Conservation (phyloP, 2,113 vertebrate genomes). For the Rutilus rutilus region DNA sequence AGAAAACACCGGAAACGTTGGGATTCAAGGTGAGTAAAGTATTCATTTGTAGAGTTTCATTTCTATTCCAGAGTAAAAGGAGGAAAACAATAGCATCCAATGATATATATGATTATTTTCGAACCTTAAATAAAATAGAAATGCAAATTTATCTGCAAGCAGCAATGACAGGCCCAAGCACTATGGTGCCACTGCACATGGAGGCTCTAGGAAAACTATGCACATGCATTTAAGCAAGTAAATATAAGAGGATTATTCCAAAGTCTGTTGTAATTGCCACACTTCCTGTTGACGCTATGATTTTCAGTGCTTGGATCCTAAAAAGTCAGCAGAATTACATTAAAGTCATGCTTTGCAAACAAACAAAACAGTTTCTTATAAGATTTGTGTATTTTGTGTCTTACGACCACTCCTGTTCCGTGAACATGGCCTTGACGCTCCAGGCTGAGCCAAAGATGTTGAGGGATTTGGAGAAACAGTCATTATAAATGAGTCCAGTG, state of each 20-base stretch:
- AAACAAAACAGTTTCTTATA: not conserved
- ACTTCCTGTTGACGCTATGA: not conserved
- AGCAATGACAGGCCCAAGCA: not conserved
- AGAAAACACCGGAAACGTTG: conserved; percentile 88
- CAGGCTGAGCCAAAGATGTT: conserved; percentile 96
- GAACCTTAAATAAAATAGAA: not conserved
- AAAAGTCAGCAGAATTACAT: not conserved
- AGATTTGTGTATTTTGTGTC: conserved; percentile 55
- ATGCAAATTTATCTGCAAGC: not conserved
- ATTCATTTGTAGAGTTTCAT: conserved; percentile 76
- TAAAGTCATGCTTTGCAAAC: not conserved
- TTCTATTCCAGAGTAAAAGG: conserved; percentile 61
- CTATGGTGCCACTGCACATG: not conserved
- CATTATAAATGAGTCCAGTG: conserved; percentile 97
- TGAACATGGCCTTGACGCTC: conserved; percentile 92
- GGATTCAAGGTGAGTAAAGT: conserved; percentile 85
- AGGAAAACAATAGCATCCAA: not conserved
- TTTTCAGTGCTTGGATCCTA: not conserved
- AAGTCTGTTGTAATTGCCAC: not conserved
- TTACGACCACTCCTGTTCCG: conserved; percentile 90
- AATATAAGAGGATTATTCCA: not conserved
- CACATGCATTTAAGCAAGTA: not conserved
- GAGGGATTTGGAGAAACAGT: conserved; percentile 96
- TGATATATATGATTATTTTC: not conserved
- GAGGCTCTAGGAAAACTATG: not conserved